Evolutionary conservation across 2,888 invertebrate species (phyloP).

Genomic region (Cepaea hortensis): DNA sequence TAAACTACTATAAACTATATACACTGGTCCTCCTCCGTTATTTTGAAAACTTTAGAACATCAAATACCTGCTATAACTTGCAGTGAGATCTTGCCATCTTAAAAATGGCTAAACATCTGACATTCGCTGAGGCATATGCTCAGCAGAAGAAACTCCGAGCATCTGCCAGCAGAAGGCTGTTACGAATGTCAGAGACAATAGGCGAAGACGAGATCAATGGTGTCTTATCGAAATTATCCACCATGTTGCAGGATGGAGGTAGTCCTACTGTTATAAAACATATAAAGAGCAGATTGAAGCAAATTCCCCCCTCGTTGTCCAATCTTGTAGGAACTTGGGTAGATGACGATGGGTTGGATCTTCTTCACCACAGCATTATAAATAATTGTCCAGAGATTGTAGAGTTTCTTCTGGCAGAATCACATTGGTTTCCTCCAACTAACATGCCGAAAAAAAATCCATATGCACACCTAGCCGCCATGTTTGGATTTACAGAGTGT

Average conservation of each 20-base stretch:
- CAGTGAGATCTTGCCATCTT: no score
- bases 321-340: slow-evolving; percentile 12
- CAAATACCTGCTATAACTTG: no score
- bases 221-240: background rate
- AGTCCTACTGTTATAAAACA: background rate
- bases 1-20: no score
- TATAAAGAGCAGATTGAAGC: slow-evolving; percentile 13
- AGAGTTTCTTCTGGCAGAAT: slow-evolving; percentile 11
- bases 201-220: background rate
- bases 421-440: background rate
- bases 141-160: background rate
- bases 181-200: background rate
- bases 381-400: slow-evolving; percentile 39
- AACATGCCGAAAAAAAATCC: slow-evolving; percentile 28
- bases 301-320: background rate
- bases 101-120: background rate
- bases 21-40: no score
- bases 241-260: background rate
- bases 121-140: slow-evolving; percentile 11
- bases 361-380: slow-evolving; percentile 41
- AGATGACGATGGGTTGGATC: slow-evolving; percentile 25
- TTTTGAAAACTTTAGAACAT: no score
- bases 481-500: slow-evolving; percentile 33
- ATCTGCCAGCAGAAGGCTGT: background rate
- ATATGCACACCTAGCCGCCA: slow-evolving; percentile 46